Evolutionary conservation across 2,797 vertebrate genomes (phyloP), one percentile per base, ranked within the genome.

Genomic region (Erpetoichthys calabaricus): DNA sequence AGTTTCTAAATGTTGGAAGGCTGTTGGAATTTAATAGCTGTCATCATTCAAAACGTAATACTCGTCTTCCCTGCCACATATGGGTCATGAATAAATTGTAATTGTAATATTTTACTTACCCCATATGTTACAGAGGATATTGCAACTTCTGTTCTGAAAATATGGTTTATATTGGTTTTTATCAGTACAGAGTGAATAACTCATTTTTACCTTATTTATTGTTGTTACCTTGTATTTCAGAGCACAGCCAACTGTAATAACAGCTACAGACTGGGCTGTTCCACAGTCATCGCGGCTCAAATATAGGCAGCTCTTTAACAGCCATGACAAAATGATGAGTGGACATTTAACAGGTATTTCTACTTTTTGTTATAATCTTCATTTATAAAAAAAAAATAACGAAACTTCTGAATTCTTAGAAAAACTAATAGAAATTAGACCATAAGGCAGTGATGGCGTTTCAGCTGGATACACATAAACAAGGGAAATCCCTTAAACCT

Each of bases 291-390:
- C 93, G 42, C 81, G 95, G 46, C 85, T 99, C 55, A 99, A 98
- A 75, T 99, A 98, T 73, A 82, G 95, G 51, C 95, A 99, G 68
- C 84, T 99, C 57, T 99, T 99, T 77, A 99, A 97, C 73, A 96
- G 93, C 67, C 92, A 99, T 1, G 95, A 99, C 77, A 99, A 98
- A 84, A 96, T 92, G 70, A 98, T 99, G 94, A 91, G 92, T 57
- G 94, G 95, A 63, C 91, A 97, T 68, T 75, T 99, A 69, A 98
- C 95, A 72, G 95, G 95, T 99, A 89, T 62, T 59, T 9, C 9
- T 1, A 2, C 51, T 9, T 6, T 5, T 25, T 3, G 5, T 51
- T 51, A 8, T 5, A 6, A 51, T 9, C 50, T 51, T 9, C 51
- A 9, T 5, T 6, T 10, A 2, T 53, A 25, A 25, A 25, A 25